These are phyloP conservation scores for Xenopus tropicalis DNA, from an alignment of 2,113 vertebrate species.

Conservation along the genomic window UCB_Xtro_10.0 CM004445.2:28868001-28868500, in stretches of 20 bases:
- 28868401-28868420: slow-evolving; percentile 15
- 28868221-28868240: slow-evolving; percentile 23
- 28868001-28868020: neutral
- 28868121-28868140: neutral
- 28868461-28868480: no score
- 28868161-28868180: neutral
- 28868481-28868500: neutral
- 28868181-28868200: neutral
- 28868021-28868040: neutral
- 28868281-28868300: neutral
- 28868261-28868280: neutral
- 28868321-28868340: slow-evolving; percentile 15
- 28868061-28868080: no score
- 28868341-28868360: neutral
- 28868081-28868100: neutral
- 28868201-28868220: slow-evolving; percentile 19
- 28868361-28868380: neutral
- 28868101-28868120: neutral
- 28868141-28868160: neutral
- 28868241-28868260: slow-evolving; percentile 12
- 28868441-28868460: neutral
- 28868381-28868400: slow-evolving; percentile 19
- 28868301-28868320: slow-evolving; percentile 11
- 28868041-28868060: no score
- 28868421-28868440: neutral